Base-by-base conservation (phyloP, 2,888 invertebrate genomes). In the Perizoma flavofasciatum region DNA sequence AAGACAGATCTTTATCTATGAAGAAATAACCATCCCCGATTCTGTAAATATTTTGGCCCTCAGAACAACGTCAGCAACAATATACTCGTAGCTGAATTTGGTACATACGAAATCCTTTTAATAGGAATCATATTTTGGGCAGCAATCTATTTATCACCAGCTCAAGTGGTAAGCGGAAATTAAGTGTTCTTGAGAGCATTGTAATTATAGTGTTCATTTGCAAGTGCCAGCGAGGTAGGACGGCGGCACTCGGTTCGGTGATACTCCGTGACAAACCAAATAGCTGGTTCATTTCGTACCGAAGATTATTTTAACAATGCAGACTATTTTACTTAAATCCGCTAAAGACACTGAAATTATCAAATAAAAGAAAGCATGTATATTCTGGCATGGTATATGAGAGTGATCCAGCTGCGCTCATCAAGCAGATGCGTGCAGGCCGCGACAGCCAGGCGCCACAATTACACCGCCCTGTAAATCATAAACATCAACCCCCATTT, bases 401-500 rank as follows among this genome's bases (percentile, higher is more conserved):
- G 44, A 51, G 58, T 58, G 59, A 55, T 62, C 59, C 43, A 56
- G 57, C 56, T 55, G 44, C 46, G 44, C 34, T 58, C 32, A 49
- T 55, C 39, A 55, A 56, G 54, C 40, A 55, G 55, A 51, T 39
- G 57, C 50, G 40, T 59, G 75, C 79, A 78, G 71, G 71, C 75
- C 81, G 81, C 89, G 90, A 81, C 90, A 79, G 81, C 70, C 83
- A 77, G 91, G 89, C 91, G 90, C 91, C 91, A 84, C 87, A 88
- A 89, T 89, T 89, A 90, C 83, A 83, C 84, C 79, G 81, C 81
- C 86, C 85, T 89, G 91, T 92, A 89, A 91, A 92, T 92, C 92
- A 92, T 92, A 92, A 91, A 90, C 91, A 92, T 89, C 89, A 89
- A 87, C 89, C 90, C 90, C 91, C 89, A 91, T 92, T 92, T 91